Conservation (phyloP, 2,797 vertebrate genomes). For the Amblyraja radiata region DNA sequence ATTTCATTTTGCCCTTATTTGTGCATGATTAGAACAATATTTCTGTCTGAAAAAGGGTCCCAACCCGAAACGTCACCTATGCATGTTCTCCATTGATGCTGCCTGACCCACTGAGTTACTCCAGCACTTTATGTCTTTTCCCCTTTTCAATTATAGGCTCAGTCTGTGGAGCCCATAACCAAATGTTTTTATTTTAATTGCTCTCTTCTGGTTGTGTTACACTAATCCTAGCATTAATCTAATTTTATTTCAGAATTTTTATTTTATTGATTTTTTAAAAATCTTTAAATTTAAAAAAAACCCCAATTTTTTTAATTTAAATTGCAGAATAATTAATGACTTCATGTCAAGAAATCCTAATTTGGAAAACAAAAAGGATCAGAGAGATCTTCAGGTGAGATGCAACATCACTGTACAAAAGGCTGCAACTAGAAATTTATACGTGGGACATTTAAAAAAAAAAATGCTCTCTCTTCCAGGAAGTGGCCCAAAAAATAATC, state of each 20-base stretch:
- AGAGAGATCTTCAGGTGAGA: slow-evolving; percentile 83
- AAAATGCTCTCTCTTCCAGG: slow-evolving; percentile 56
- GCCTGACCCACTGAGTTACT: no score
- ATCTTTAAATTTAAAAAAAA: background rate
- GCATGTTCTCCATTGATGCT: no score
- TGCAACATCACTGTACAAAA: background rate
- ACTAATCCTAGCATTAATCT: no score
- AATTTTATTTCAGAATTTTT: background rate
- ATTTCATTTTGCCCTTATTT: background rate
- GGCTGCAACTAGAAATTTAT: background rate
- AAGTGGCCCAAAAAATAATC: slow-evolving; percentile 87
- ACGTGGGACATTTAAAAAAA: background rate
- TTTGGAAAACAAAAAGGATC: slow-evolving; percentile 88
- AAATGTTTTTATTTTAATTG: no score
- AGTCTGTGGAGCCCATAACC: no score
- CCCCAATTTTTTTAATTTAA: background rate
- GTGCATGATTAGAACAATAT: background rate
- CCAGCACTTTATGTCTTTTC: no score
- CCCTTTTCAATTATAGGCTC: no score
- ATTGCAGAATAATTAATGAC: slow-evolving; percentile 82
- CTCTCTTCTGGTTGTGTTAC: no score
- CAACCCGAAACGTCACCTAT: no score
- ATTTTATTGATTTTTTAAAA: background rate
- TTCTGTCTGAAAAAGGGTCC: no score
- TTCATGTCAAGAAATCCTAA: slow-evolving; percentile 81